phyloP scores from a whole-genome alignment of 2,113 vertebrate genomes.

The Oncorhynchus clarkii region DNA sequence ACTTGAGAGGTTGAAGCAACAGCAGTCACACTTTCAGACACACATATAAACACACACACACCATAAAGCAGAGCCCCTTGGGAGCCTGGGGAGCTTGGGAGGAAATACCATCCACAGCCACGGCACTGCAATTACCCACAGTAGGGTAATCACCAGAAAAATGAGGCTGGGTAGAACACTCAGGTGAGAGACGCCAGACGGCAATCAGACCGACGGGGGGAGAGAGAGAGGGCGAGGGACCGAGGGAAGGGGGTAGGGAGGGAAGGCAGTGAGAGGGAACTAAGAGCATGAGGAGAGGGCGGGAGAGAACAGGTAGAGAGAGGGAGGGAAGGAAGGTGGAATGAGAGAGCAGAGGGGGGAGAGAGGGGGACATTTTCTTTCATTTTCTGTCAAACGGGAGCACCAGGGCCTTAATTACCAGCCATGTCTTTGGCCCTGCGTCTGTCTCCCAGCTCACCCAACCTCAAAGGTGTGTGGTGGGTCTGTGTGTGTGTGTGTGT shows the following conservation, averaged over 20 bases:
- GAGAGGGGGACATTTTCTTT: conserved; percentile 40
- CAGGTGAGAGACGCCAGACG: conserved; percentile 69
- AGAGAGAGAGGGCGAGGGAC: background rate
- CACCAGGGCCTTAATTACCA: conserved; percentile 72
- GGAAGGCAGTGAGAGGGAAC: conserved; percentile 16
- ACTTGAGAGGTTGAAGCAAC: background rate
- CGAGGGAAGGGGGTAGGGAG: conserved; percentile 5
- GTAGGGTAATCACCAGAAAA: conserved; percentile 68
- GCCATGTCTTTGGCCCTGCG: conserved; percentile 51
- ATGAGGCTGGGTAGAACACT: conserved; percentile 57
- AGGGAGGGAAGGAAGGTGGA: background rate
- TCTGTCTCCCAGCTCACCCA: conserved; percentile 14
- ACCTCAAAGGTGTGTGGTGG: conserved; percentile 6
- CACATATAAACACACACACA: background rate
- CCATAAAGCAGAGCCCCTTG: background rate
- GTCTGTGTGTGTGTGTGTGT: conserved; percentile 11
- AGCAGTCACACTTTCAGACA: background rate
- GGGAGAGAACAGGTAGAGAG: background rate
- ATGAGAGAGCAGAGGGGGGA: conserved; percentile 24
- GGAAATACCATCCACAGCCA: conserved; percentile 59
- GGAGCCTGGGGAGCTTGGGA: background rate
- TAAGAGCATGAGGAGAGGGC: background rate
- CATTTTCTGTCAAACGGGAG: conserved; percentile 72
- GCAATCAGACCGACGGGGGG: conserved; percentile 67
- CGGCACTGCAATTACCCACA: conserved; percentile 63